Evolutionary conservation across 2,113 vertebrate genomes (phyloP), one percentile per base, ranked within the genome.

Genomic region (Epinephelus moara): DNA sequence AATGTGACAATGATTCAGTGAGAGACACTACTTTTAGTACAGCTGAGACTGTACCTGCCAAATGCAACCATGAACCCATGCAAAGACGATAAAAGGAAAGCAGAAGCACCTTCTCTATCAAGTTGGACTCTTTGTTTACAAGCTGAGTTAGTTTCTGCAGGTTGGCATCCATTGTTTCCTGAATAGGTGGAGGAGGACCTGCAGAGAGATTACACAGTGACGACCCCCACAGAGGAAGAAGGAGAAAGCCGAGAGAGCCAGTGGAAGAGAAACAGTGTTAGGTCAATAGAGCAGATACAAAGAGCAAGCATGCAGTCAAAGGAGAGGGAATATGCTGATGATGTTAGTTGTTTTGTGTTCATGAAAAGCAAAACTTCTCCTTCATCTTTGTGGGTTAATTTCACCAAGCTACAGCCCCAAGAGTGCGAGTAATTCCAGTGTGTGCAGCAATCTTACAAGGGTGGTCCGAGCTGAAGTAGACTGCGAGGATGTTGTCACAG

Each of bases 71-170:
- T 70, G 81, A 79, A 87, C 75, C 49, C 78, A 90, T 78, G 90
- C 91, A 91, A 82, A 89, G 92, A 15, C 50, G 89, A 55, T 66
- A 90, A 94, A 92, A 70, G 57, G 90, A 83, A 90, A 94, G 70
- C 87, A 93, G 95, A 94, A 89, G 94, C 93, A 99, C 98, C 98
- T 99, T 99, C 95, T 99, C 98, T 95, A 99, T 99, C 92, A 99
- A 95, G 96, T 97, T 99, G 96, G 98, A 99, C 89, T 99, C 98
- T 96, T 99, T 99, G 96, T 99, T 99, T 96, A 99, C 98, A 96
- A 99, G 98, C 80, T 99, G 98, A 82, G 98, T 99, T 94, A 99
- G 96, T 97, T 99, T 99, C 96, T 97, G 97, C 57, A 99, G 96
- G 95, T 99, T 99, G 93, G 97, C 97, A 92, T 99, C 98, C 94